Percentiles rank a stretch among this genome's conserved stretches.
Evolutionary conservation across 2,113 vertebrate genomes (phyloP).

Genomic region (Colaptes auratus): DNA sequence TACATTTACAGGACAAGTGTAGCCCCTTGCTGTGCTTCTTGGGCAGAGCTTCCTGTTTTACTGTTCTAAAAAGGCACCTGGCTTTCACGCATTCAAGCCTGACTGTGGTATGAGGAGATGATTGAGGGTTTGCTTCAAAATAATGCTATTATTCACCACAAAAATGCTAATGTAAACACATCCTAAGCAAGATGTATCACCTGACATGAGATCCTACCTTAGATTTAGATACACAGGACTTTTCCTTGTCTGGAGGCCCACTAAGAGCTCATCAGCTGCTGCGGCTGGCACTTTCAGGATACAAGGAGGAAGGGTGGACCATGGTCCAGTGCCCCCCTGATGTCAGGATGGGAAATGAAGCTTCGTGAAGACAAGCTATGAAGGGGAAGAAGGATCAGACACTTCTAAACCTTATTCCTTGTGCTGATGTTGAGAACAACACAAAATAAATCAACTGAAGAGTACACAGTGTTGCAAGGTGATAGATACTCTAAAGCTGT

Average conservation of each 20-base stretch:
- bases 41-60: not conserved
- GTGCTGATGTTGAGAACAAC: not conserved
- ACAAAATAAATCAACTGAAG: not conserved
- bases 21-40: not conserved
- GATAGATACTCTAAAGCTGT: not conserved
- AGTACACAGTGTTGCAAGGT: not conserved
- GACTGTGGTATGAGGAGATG: not conserved
- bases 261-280: not conserved
- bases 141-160: not conserved
- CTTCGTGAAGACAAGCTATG: not conserved
- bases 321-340: not conserved
- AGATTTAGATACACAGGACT: not conserved
- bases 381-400: not conserved
- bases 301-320: not conserved
- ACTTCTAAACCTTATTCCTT: not conserved
- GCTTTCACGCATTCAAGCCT: rapidly evolving
- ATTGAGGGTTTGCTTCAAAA: rapidly evolving
- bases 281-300: not conserved
- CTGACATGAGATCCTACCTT: not conserved
- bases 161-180: not conserved
- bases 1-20: rapidly evolving
- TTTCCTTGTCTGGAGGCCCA: not conserved
- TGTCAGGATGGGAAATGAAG: not conserved
- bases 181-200: not conserved
- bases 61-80: not conserved